Base-by-base conservation (phyloP, 2,113 vertebrate genomes). In the Anguilla japonica region DNA sequence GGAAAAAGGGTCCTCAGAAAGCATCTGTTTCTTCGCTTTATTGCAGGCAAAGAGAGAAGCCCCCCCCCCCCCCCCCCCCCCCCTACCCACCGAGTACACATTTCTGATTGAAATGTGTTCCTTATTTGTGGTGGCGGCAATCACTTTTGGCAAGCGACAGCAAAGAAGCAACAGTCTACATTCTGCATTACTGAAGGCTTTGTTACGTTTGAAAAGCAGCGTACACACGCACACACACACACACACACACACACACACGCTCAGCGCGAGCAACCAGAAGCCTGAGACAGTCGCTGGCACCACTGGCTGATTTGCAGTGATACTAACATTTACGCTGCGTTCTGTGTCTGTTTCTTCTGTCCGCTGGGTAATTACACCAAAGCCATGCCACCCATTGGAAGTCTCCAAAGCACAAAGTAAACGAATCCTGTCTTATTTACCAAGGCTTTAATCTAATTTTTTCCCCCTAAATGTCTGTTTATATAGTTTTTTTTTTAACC, bases 121-220 rank as follows among this genome's bases (percentile, higher is more conserved):
- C 60, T 84, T 67, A 84, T 84, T 84, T 84, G 83, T 16, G 60
- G 60, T 84, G 40, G 67, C 20, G 26, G n/a, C 71, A 75, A 75
- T 75, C 71, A 34, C 71, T 34, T 75, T 34, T 84, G 83, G 83
- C 22, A 43, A 75, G 40, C 53, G 41, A n/a, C 63, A 84, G 41
- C 75, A 67, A 84, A 84, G 83, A 84, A 84, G 83, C 83, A 84
- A 43, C 46, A 81, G 67, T 29, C 67, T 29, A n/a, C 75, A 34
- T 34, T 85, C 41, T 20, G 79, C 43, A 81, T 81, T 81, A 41
- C 79, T 18, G 79, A 81, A 81, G 79, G 40, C 20, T 43, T 81
- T 39, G 40, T 43, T 41, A 81, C 3, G 18, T 81, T 81, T 75
- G 41, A 43, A 81, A 81, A 81, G 40, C 22, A 81, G 43, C 43